A percentile compares a stretch with the other conserved stretches of the same genome.
phyloP scores from a whole-genome alignment of 92 coral and sea anemone species.

The Parazoanthus swiftii region DNA sequence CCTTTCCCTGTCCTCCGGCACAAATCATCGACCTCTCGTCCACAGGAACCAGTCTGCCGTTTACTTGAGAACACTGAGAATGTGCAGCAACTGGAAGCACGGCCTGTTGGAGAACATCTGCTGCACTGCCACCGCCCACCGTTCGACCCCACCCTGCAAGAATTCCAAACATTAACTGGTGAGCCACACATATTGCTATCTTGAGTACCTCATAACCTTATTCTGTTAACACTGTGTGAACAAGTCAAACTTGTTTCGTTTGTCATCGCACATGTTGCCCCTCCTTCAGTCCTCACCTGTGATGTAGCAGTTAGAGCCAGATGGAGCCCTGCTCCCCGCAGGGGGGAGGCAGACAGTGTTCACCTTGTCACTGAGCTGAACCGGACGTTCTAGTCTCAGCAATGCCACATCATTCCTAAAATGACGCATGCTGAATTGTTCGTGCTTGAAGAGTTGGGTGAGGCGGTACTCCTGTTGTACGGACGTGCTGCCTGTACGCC shows the following conservation, averaged over 20 bases:
- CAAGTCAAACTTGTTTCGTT: neutral
- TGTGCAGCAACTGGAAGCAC: slow-evolving; percentile 52
- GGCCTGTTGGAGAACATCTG: slow-evolving; percentile 55
- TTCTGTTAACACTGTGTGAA: neutral
- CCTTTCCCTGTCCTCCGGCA: slow-evolving; percentile 47
- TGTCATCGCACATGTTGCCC: neutral
- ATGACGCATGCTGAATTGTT: slow-evolving; percentile 49
- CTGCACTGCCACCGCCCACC: slow-evolving; percentile 48
- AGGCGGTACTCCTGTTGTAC: slow-evolving; percentile 52
- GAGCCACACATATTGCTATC: neutral
- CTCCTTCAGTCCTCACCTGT: slow-evolving; percentile 43
- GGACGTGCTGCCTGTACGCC: slow-evolving; percentile 45
- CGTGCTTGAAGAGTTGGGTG: slow-evolving; percentile 49
- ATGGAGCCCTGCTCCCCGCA: slow-evolving; percentile 45
- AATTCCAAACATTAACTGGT: neutral
- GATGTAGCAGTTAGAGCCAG: slow-evolving; percentile 49
- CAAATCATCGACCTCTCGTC: slow-evolving; percentile 58
- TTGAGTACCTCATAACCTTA: too few species aligned
- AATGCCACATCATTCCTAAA: slow-evolving; percentile 60
- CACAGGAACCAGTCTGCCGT: slow-evolving; percentile 51
- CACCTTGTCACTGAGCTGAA: slow-evolving; percentile 41
- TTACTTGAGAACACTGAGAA: slow-evolving; percentile 35
- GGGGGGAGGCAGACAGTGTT: slow-evolving; percentile 63
- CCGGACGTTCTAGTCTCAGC: slow-evolving; percentile 43
- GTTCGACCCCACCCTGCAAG: slow-evolving; percentile 51